Base-by-base conservation (phyloP, 2,113 vertebrate species). In the Tinamus guttatus region DNA sequence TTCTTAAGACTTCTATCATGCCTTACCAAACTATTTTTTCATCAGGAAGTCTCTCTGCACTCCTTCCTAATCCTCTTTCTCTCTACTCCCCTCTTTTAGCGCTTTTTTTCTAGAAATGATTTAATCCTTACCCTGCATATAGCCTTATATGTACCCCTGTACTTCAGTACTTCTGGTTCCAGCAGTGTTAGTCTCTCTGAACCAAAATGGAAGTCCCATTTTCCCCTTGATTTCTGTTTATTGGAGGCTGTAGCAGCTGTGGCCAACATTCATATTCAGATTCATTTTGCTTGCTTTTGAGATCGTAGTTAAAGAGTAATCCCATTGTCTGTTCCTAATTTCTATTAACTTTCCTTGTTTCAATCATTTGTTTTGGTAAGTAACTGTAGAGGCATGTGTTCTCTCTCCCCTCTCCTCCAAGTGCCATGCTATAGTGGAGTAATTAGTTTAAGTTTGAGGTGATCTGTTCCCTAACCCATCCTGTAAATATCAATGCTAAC, bases 401-500 rank as follows among this genome's bases (percentile, higher is more conserved):
- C 41, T 13, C 22, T 9, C 52, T 91, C 10, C 73, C 77, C 38
- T 59, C 38, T 65, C 77, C 40, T 91, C 78, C 88, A 64, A 93
- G 84, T 90, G 47, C 52, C 73, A 40, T 63, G 58, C 21, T 93
- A 91, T 70, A 91, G 49, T 32, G 52, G 54, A 79, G 73, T 90
- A 94, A 90, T 65, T 43, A 92, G 90, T 84, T 95, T 60, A 90
- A 92, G 54, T 94, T 96, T 96, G 95, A 96, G 93, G 96, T 94
- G 92, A 97, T 97, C 97, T 98, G 97, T 97, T 97, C 97, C 97
- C 97, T 98, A 98, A 98, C 96, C 85, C 96, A 95, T 96, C 97
- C 95, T 95, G 97, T 98, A 97, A 98, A 97, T 97, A 98, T 97
- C 97, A 95, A 97, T 98, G 97, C 98, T 99, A 99, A 99, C 98